A percentile compares a stretch with the other conserved stretches of the same genome.
phyloP scores from a whole-genome alignment of 1,140 invertebrate species.

The Eueides isabella region DNA sequence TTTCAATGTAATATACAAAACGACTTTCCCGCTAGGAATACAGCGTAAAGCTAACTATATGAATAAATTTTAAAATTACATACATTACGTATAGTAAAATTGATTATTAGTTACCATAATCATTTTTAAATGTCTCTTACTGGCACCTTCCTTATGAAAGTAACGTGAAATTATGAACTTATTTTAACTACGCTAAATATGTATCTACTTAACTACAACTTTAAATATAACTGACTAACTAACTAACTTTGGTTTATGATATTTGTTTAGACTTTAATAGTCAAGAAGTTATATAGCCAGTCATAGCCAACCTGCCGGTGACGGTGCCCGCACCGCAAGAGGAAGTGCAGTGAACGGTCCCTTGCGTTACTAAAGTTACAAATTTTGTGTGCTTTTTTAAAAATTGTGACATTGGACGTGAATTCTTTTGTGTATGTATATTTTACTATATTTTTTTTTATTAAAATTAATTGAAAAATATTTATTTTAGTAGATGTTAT shows the following conservation, averaged over 20 bases:
- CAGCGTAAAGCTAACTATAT: no score
- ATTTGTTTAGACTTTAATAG: conserved; percentile 14
- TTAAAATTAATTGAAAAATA: neutral
- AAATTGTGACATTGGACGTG: neutral
- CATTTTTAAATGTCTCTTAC: neutral
- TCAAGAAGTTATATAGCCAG: conserved; percentile 38
- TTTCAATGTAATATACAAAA: neutral
- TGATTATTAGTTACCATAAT: conserved; percentile 5
- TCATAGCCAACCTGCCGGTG: conserved; percentile 44
- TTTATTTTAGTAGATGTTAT: no score
- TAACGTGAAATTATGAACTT: conserved; percentile 4
- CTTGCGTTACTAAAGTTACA: conserved; percentile 36
- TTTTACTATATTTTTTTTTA: conserved; percentile 18
- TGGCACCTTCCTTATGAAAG: conserved; percentile 8
- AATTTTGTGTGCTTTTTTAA: conserved; percentile 39
- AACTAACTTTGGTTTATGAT: conserved; percentile 16
- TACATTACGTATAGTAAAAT: conserved; percentile 34
- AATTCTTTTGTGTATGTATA: neutral
- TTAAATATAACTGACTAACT: neutral
- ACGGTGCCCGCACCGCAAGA: conserved; percentile 42
- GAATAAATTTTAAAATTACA: no score
- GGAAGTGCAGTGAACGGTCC: conserved; percentile 69
- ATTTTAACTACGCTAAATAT: neutral
- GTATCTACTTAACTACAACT: neutral
- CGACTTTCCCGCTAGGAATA: no score